These are phyloP conservation scores for Littorina saxatilis DNA, from an alignment of 1,140 invertebrate species.

Conservation along the genomic window DNA sequence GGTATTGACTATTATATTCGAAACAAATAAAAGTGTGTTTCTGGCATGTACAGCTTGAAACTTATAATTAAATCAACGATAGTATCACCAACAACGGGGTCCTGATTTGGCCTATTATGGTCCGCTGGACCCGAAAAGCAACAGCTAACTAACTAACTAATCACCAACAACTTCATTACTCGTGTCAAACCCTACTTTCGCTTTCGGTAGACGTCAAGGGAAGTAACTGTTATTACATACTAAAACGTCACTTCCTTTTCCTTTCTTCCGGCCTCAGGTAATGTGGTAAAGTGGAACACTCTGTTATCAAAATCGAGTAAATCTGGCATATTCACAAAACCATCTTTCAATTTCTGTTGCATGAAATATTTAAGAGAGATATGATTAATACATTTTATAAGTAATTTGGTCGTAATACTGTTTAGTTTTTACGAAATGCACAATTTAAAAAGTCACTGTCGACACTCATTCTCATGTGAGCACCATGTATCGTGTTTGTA, in stretches of 20 bases:
- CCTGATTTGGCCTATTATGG: too few species aligned
- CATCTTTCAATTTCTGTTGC: neutral
- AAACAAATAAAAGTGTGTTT: too few species aligned
- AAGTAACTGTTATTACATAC: neutral
- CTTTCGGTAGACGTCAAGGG: neutral
- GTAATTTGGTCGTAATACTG: neutral
- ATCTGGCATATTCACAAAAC: neutral
- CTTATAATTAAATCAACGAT: too few species aligned
- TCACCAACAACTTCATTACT: neutral
- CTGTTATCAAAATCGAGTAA: neutral
- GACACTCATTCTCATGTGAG: neutral
- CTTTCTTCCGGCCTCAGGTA: slow-evolving; percentile 25
- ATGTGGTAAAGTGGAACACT: too few species aligned
- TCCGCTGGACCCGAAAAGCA: too few species aligned
- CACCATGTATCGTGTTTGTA: too few species aligned
- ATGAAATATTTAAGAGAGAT: neutral
- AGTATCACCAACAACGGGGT: too few species aligned
- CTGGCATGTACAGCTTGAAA: too few species aligned
- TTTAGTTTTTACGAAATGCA: neutral
- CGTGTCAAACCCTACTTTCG: neutral
- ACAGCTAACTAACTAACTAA: too few species aligned
- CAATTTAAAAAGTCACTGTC: neutral
- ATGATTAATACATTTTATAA: too few species aligned
- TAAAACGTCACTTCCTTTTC: neutral
- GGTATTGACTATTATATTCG: too few species aligned